Evolutionary conservation across 2,113 vertebrate genomes (phyloP).

Genomic region (Toxotes jaculatrix): DNA sequence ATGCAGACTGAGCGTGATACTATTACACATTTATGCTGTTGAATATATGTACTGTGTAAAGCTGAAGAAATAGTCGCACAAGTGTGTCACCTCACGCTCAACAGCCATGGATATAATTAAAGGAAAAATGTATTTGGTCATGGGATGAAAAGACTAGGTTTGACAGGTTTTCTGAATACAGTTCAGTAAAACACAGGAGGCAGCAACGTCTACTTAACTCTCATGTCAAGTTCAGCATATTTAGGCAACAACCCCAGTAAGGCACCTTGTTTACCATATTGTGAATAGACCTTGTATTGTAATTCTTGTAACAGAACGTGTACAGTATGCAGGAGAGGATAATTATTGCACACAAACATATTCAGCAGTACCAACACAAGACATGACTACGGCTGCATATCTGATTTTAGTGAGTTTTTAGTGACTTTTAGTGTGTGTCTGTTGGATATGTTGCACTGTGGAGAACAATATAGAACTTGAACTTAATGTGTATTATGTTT

Average conservation of each 20-base stretch:
- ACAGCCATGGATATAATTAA: not conserved
- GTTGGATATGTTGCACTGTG: not conserved
- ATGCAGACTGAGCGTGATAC: not conserved
- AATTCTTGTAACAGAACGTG: no score
- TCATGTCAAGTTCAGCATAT: slow-evolving; percentile 1
- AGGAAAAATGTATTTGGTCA: not conserved
- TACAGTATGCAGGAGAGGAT: not conserved
- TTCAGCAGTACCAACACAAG: no score
- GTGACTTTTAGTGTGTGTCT: not conserved
- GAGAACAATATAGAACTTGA: not conserved
- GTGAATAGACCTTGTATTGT: no score
- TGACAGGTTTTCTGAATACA: not conserved
- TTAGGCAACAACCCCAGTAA: not conserved
- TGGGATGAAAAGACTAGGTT: not conserved
- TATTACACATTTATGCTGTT: slow-evolving; percentile 17
- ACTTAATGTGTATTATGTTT: not conserved
- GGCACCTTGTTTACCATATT: not conserved
- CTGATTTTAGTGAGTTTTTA: no score
- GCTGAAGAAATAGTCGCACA: not conserved
- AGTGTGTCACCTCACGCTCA: slow-evolving; percentile 5
- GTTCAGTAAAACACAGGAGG: not conserved
- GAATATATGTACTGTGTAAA: slow-evolving; percentile 10
- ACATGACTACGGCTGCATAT: no score
- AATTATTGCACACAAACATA: not conserved
- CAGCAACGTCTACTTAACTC: not conserved